Evolutionary conservation across 2,797 vertebrate genomes (phyloP), one percentile per base, ranked within the genome.

Genomic region (Falco berigora): DNA sequence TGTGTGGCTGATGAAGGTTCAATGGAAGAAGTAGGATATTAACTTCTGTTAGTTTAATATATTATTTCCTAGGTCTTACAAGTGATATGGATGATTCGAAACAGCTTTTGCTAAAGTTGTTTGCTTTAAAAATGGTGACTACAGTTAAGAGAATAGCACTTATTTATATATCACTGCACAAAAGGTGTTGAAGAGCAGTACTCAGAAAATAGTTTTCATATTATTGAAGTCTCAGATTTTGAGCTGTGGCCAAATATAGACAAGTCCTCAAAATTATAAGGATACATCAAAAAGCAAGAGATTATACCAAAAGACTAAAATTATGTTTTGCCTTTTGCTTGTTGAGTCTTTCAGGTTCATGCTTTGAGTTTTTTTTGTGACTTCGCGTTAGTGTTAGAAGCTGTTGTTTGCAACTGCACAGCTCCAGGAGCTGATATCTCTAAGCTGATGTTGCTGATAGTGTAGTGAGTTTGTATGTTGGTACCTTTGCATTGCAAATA

Each of bases 391-490:
- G 10, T 36, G 12, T 62, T 80, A 80, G 44, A 62, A 88, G 27
- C 73, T 66, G 13, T 50, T 73, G 42, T 69, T 87, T 64, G 38
- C 42, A 72, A 9, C 9, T 58, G 44, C 3, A 2, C 9, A 68
- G 58, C 44, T 94, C 7, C 18, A 49, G 30, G 40, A 78, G 10
- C 21, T 36, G 52, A 27, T 69, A 22, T 47, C 40, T 40, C 10
- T 52, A 52, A 72, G 46, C 9, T 72, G 64, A 28, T 0, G 0
- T 14, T 80, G 18, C 27, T 79, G 14, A 20, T 8, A 13, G 32
- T 36, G 40, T 56, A 5, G 20, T 32, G 36, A 84, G 34, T 75
- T 67, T 86, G 13, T 72, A 20, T 40, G 3, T 86, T 59, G 38
- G 30, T 72, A 58, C 10, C 24, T 59, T 90, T 42, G 16, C 61